Conservation (phyloP, 2,888 invertebrate species). For the Stramonita haemastoma region DNA sequence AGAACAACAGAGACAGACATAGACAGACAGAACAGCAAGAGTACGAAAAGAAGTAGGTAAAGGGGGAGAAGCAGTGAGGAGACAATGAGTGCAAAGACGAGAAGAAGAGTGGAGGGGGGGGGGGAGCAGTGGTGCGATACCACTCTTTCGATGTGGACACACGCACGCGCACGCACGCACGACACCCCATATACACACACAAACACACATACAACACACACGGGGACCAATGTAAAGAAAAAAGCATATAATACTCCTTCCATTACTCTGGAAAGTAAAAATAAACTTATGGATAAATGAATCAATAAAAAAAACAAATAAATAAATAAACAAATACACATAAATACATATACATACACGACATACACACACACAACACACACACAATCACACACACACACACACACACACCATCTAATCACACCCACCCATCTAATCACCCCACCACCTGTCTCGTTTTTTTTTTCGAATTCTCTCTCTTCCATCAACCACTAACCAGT, state of each 20-base stretch:
- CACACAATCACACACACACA: not conserved
- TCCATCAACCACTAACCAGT: no score
- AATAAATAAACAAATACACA: not conserved
- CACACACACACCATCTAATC: no score
- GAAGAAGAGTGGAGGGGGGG: not conserved
- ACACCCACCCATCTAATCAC: no score
- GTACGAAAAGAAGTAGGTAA: not conserved
- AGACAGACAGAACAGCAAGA: no score
- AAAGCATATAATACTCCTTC: not conserved
- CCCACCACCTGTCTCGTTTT: no score
- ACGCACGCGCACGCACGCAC: not conserved
- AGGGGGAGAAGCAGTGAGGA: not conserved
- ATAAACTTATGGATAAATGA: no score
- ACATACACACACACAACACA: not conserved
- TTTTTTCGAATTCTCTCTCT: no score
- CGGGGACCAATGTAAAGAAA: not conserved
- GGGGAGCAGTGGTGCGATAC: not conserved
- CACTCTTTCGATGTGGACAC: not conserved
- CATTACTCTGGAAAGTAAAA: no score
- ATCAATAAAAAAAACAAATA: no score
- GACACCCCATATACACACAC: not conserved
- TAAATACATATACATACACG: not conserved
- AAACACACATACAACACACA: not conserved
- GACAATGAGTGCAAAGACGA: not conserved
- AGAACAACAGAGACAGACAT: not conserved